Evolutionary conservation across 2,888 invertebrate species (phyloP), one percentile per base, ranked within the genome.

Genomic region (Drosophila prolongata): DNA sequence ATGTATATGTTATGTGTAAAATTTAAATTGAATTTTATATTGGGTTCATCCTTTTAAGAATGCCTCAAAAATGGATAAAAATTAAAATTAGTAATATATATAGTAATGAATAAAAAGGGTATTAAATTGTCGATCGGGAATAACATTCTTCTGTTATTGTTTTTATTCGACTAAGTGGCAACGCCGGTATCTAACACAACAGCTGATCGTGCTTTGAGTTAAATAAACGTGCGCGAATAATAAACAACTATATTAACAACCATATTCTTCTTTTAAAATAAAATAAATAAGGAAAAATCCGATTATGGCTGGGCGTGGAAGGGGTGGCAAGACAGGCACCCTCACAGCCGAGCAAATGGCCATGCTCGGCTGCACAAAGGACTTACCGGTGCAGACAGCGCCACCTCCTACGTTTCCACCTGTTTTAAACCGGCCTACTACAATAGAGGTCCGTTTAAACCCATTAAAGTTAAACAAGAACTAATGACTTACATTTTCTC

Each of bases 381-480:
- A 95, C 61, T 93, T 93, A 77, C 93, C 93, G 47, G 93, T 93
- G 49, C 93, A 92, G 73, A 91, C 94, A 9, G 93, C 93, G 37
- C 95, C 94, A 8, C 94, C 94, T 1, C 94, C 94, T 11, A 91
- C 94, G 54, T 95, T 94, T 88, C 95, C 95, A 1, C 93, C 94
- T 72, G 91, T 94, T n/a, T 93, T 94, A 80, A 92, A 93, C 1
- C 94, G 94, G 77, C 94, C 94, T 0, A 91, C 94, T 14, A 93
- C 93, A 0, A 78, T 94, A 24, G 92, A 91, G 76, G 92, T 91
- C 75, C 74, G 50, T 14, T 9, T 6, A 1, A 30, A 24, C 14
- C 6, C 1, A 8, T 0, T 2, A 4, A n/a, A 34, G 16, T n/a
- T 24, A 1, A 8, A 0, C 5, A 4, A 11, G 6, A 10, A 9